These are phyloP conservation scores for Scelioninae gen. 2 DNA, from an alignment of 2,888 invertebrate genomes.

Conservation along the genomic window DNA sequence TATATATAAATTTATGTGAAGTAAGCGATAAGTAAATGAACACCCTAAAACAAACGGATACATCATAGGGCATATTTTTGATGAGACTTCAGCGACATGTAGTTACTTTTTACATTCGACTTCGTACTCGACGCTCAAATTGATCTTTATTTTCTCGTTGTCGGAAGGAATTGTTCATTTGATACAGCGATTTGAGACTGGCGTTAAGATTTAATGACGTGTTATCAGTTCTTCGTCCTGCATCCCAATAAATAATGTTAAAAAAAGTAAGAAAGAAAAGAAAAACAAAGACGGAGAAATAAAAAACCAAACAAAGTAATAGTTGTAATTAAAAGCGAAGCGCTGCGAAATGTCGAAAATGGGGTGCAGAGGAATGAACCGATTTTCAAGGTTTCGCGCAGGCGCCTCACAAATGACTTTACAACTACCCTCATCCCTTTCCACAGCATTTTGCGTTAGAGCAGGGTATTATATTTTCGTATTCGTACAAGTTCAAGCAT, in stretches of 20 bases:
- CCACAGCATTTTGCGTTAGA: conserved; percentile 46
- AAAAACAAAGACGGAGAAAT: neutral
- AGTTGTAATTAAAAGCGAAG: neutral
- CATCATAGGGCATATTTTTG: conserved; percentile 50
- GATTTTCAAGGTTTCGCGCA: conserved; percentile 11
- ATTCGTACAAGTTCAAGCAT: conserved; percentile 54
- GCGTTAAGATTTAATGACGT: conserved; percentile 23
- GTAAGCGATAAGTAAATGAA: conserved; percentile 30
- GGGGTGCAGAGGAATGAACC: neutral
- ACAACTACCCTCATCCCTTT: conserved; percentile 25
- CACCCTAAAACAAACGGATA: conserved; percentile 38
- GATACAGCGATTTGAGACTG: conserved; percentile 27
- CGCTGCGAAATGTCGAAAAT: conserved; percentile 2
- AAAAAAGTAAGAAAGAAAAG: conserved; percentile 2
- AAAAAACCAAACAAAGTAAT: neutral
- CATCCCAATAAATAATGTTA: conserved; percentile 19
- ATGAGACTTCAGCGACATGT: conserved; percentile 54
- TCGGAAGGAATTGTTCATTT: conserved; percentile 30
- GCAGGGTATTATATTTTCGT: conserved; percentile 56
- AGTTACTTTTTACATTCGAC: conserved; percentile 54
- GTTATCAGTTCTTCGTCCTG: conserved; percentile 32
- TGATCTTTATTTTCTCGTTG: conserved; percentile 32
- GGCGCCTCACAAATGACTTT: too few relatives aligned
- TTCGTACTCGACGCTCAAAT: conserved; percentile 54
- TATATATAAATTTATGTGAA: conserved; percentile 35